phyloP scores from a whole-genome alignment of 2,797 vertebrate species.

The Hydrolagus colliei region DNA sequence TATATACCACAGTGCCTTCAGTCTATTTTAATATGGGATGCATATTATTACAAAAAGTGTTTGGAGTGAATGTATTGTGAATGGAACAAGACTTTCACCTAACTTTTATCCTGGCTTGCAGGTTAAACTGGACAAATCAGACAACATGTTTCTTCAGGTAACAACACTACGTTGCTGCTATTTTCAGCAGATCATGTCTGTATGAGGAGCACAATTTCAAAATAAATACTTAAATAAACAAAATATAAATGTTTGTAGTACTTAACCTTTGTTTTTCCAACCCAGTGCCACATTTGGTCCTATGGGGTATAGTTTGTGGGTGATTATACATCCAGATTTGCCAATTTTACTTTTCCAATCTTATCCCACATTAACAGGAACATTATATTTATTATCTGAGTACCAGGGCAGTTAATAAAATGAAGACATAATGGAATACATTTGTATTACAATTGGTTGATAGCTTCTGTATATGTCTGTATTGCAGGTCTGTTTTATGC shows the following conservation, averaged over 20 bases:
- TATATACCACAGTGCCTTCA: background rate
- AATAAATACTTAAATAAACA: too few species aligned
- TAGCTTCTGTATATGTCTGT: too few species aligned
- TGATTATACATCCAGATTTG: too few species aligned
- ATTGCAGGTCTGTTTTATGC: too few species aligned
- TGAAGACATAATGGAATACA: too few species aligned
- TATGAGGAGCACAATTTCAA: background rate
- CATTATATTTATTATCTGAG: too few species aligned
- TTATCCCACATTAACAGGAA: too few species aligned
- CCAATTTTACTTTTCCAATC: too few species aligned
- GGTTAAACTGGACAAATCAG: background rate
- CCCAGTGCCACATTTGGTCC: too few species aligned
- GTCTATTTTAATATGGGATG: background rate
- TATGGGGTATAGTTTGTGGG: too few species aligned
- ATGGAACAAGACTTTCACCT: background rate
- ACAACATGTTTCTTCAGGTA: background rate
- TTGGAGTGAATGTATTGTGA: background rate
- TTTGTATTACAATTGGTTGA: too few species aligned
- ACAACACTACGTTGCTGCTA: background rate
- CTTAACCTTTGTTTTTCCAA: background rate
- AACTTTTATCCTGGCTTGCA: background rate
- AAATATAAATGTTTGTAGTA: background rate
- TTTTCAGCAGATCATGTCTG: background rate
- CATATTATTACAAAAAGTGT: background rate
- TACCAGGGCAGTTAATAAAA: too few species aligned